A percentile compares a stretch with the other conserved stretches of the same genome.
These are phyloP conservation scores for Arothron firmamentum DNA, from an alignment of 2,113 vertebrate species.

Conservation along the genomic window DNA sequence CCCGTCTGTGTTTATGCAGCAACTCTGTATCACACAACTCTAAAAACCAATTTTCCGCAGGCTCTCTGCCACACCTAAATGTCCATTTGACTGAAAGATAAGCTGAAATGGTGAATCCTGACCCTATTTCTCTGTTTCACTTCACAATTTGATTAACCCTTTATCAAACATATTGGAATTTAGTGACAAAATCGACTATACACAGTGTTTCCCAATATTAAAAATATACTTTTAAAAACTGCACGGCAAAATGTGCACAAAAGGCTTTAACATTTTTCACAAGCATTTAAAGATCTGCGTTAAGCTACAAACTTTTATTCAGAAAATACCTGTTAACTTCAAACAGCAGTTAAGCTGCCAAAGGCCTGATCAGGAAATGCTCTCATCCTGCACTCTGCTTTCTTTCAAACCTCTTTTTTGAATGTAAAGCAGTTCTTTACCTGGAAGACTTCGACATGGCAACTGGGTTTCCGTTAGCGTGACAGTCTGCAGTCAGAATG, in stretches of 20 bases:
- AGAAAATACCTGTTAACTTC: neutral
- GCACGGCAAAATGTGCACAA: no score
- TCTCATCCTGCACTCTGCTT: neutral
- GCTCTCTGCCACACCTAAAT: neutral
- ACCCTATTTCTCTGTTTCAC: neutral
- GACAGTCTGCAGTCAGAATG: slow-evolving; percentile 19
- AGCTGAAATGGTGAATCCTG: neutral
- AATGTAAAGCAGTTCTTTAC: slow-evolving; percentile 52
- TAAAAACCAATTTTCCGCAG: slow-evolving; percentile 21
- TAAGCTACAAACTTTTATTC: neutral
- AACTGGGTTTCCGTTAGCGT: slow-evolving; percentile 40
- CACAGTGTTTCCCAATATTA: no score
- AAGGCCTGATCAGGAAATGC: neutral
- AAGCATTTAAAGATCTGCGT: no score
- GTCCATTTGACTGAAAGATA: neutral
- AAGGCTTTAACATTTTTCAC: no score
- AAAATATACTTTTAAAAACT: no score
- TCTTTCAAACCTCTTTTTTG: neutral
- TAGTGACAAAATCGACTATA: no score
- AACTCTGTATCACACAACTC: slow-evolving; percentile 15
- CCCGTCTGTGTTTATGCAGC: slow-evolving; percentile 30
- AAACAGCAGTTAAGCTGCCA: neutral
- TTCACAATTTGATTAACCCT: no score
- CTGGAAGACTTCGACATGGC: slow-evolving; percentile 74
- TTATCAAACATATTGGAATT: no score